Evolutionary conservation across 2,797 vertebrate genomes (phyloP).

Genomic region (Miopithecus talapoin): DNA sequence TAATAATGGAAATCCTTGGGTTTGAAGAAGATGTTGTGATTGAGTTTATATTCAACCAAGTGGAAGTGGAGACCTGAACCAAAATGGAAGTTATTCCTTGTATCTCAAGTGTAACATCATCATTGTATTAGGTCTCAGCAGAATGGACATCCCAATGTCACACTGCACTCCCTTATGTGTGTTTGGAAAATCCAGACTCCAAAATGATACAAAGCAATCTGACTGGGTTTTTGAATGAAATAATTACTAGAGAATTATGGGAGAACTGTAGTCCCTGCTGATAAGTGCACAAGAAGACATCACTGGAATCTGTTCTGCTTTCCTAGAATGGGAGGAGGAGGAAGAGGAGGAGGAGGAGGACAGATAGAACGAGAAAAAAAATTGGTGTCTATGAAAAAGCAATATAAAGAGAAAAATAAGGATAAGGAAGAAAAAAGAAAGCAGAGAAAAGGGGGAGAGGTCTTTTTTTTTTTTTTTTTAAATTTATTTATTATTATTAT

Average conservation of each 20-base stretch:
- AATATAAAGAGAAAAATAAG: too few species aligned
- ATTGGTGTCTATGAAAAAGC: too few species aligned
- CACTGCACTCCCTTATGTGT: slow-evolving; percentile 99
- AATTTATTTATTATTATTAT: too few species aligned
- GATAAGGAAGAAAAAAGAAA: too few species aligned
- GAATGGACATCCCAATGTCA: slow-evolving; percentile 97
- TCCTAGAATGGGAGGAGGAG: too few species aligned
- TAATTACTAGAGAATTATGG: slow-evolving; percentile 96
- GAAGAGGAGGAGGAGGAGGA: too few species aligned
- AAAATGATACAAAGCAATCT: slow-evolving; percentile 99
- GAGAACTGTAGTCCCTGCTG: slow-evolving; percentile 94
- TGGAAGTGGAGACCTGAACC: slow-evolving; percentile 99
- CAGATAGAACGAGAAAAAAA: too few species aligned
- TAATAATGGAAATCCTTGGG: slow-evolving; percentile 93
- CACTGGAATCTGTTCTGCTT: slow-evolving; percentile 85
- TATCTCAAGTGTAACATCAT: slow-evolving; percentile 99
- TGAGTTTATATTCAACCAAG: slow-evolving; percentile 99
- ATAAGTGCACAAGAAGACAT: slow-evolving; percentile 97
- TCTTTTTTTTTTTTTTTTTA: too few species aligned
- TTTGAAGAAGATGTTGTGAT: slow-evolving; percentile 94
- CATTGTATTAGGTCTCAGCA: slow-evolving; percentile 99
- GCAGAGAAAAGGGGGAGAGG: too few species aligned
- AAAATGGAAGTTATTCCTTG: slow-evolving; percentile 99
- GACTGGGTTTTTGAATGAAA: slow-evolving; percentile 95
- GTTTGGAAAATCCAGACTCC: slow-evolving; percentile 98